phyloP scores from a whole-genome alignment of 2,888 invertebrate genomes.

The Timandra comae region DNA sequence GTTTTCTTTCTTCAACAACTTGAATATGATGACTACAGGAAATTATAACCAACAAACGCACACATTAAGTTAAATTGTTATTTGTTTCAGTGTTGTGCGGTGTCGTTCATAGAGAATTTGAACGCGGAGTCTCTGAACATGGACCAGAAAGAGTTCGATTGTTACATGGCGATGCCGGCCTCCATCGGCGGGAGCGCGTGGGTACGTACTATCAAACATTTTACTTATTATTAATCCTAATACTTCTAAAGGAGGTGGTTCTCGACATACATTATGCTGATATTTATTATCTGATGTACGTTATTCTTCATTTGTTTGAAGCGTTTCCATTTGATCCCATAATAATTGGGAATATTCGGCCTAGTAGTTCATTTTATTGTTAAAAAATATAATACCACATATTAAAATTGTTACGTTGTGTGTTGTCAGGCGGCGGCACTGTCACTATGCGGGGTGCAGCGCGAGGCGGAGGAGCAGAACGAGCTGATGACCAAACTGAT shows the following conservation, averaged over 20 bases:
- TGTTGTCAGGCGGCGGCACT: conserved; percentile 83
- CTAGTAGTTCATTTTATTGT: neutral
- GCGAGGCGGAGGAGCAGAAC: conserved; percentile 89
- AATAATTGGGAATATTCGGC: no score
- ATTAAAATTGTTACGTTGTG: neutral
- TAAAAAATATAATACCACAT: neutral
- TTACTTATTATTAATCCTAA: no score
- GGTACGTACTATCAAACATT: conserved; percentile 64
- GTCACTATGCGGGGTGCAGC: conserved; percentile 89
- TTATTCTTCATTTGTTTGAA: no score
- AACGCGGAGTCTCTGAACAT: conserved; percentile 95
- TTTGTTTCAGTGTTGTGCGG: conserved; percentile 91
- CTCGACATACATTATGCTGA: no score
- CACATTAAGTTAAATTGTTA: no score
- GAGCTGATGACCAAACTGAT: conserved; percentile 81
- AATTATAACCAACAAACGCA: no score
- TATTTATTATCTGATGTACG: no score
- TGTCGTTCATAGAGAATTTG: conserved; percentile 97
- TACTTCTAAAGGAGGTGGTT: no score
- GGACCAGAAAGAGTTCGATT: conserved; percentile 93
- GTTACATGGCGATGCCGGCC: conserved; percentile 85
- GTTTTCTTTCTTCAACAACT: no score
- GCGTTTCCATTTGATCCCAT: no score
- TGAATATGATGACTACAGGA: no score
- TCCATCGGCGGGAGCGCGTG: conserved; percentile 90